A percentile compares a stretch with the other conserved stretches of the same genome.
phyloP scores from a whole-genome alignment of 2,113 vertebrate genomes.

The Oophaga pumilio region DNA sequence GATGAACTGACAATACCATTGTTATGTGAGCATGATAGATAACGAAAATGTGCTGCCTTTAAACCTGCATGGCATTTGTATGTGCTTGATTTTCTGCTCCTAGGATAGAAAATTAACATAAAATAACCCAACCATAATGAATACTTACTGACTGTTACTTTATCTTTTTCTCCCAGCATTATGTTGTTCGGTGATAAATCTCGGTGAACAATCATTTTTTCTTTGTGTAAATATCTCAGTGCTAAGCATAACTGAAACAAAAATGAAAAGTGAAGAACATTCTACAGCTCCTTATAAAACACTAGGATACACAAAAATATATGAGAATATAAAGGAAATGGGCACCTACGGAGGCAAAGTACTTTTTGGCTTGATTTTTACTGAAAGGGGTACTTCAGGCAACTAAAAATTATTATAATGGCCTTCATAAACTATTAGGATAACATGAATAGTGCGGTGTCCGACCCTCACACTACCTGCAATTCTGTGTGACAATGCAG shows the following conservation, averaged over 20 bases:
- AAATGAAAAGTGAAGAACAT: neutral
- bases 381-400: too few species aligned
- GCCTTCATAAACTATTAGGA: too few species aligned
- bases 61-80: neutral
- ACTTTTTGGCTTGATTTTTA: too few species aligned
- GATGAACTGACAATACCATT: neutral
- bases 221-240: slow-evolving; percentile 86
- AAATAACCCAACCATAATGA: neutral
- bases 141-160: slow-evolving; percentile 86
- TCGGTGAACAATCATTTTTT: slow-evolving; percentile 86
- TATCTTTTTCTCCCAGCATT: slow-evolving; percentile 86
- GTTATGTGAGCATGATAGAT: neutral
- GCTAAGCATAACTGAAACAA: slow-evolving; percentile 83
- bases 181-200: slow-evolving; percentile 87
- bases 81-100: neutral
- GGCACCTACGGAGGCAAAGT: too few species aligned
- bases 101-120: neutral
- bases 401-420: too few species aligned
- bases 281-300: neutral
- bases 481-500: too few species aligned
- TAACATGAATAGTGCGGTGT: too few species aligned
- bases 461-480: too few species aligned
- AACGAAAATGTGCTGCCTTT: neutral
- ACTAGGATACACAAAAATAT: neutral
- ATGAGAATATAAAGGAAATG: neutral